These are phyloP conservation scores for Poeciliopsis gracilis DNA, from an alignment of 2,797 vertebrate species.

Conservation along the genomic window DNA sequence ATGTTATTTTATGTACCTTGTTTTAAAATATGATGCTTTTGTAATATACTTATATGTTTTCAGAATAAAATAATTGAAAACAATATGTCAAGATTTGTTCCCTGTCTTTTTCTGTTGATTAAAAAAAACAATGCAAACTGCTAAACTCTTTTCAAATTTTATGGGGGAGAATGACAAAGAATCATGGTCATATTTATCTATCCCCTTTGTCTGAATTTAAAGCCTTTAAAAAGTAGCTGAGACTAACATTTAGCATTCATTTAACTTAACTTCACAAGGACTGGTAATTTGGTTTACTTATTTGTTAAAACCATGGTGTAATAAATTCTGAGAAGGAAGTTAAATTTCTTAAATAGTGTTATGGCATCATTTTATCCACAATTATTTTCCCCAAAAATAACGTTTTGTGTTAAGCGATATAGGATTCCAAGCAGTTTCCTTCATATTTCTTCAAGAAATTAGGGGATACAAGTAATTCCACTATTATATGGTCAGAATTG, in stretches of 20 bases:
- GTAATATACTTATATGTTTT: not conserved
- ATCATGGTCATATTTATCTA: not conserved
- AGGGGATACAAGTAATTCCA: not conserved
- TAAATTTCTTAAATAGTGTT: not conserved
- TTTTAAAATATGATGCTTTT: not conserved
- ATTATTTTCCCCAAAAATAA: not conserved
- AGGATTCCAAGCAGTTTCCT: not conserved
- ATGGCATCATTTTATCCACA: not conserved
- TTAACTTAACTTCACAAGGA: not conserved
- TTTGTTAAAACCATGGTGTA: not conserved
- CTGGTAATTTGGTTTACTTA: not conserved
- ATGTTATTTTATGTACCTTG: not conserved
- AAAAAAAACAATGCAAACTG: not conserved
- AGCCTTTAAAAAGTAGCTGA: not conserved
- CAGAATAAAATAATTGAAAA: constrained; percentile 25
- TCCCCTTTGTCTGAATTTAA: not conserved
- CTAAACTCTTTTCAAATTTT: not conserved
- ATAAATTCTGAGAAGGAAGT: not conserved
- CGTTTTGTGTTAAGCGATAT: not conserved
- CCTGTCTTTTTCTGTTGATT: not conserved
- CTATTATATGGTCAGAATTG: not conserved
- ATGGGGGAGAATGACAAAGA: not conserved
- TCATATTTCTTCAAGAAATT: not conserved
- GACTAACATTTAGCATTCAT: not conserved
- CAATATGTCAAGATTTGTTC: not conserved